A percentile compares a stretch with the other conserved stretches of the same genome.
These are phyloP conservation scores for Hesperophylax magnus DNA, from an alignment of 1,140 invertebrate species.

Conservation along the genomic window DNA sequence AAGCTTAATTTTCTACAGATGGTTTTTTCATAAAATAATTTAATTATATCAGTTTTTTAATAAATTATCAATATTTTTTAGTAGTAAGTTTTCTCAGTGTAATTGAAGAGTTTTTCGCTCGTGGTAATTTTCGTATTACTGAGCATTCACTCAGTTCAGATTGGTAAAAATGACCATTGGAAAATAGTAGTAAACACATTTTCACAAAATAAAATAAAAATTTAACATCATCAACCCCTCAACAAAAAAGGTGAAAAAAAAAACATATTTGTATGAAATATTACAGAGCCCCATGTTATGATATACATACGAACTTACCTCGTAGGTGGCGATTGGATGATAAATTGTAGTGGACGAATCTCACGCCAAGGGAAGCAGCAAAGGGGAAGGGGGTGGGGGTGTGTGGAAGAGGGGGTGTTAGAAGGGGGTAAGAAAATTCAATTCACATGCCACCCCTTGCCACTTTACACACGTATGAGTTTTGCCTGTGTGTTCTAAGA, in stretches of 20 bases:
- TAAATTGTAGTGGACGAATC: slow-evolving; percentile 57
- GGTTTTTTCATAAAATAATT: too few species aligned
- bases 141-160: too few species aligned
- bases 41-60: too few species aligned
- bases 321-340: slow-evolving; percentile 54
- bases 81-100: too few species aligned
- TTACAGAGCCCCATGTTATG: background rate
- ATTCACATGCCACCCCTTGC: slow-evolving; percentile 54
- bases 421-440: slow-evolving; percentile 51
- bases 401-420: background rate
- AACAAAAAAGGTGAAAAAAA: background rate
- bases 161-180: too few species aligned
- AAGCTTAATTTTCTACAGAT: too few species aligned
- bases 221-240: too few species aligned
- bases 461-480: slow-evolving; percentile 50
- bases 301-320: slow-evolving; percentile 2
- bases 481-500: slow-evolving; percentile 52
- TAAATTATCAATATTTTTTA: too few species aligned
- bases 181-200: too few species aligned
- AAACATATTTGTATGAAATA: background rate
- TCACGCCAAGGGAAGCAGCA: background rate
- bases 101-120: too few species aligned
- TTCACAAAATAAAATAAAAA: too few species aligned
- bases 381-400: background rate
- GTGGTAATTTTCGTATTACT: too few species aligned